Base-by-base conservation (phyloP, 2,888 invertebrate genomes). In the Meghimatium bilineatum region DNA sequence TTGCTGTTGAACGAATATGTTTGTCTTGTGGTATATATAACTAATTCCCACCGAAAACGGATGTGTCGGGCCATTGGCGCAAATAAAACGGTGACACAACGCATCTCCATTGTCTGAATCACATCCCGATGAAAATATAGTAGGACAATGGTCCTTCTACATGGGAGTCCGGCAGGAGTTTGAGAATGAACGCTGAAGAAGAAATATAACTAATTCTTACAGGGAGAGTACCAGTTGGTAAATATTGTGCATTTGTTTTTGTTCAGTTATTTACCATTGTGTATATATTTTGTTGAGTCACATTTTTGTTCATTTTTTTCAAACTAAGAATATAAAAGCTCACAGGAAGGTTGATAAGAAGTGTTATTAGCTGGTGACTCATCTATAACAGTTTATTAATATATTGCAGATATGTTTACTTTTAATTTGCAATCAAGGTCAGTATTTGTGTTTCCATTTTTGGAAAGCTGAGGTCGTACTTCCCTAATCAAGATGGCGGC, bases 401-500 rank as follows among this genome's bases (percentile, higher is more conserved):
- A 38, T 26, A 1, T 38, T 26, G 17, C 36, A 26, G 20, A 36
- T 71, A 20, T 3, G 26, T 8, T 20, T 67, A 29, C 32, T n/a
- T 71, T 29, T 71, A 49, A 67, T 44, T 52, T 63, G 32, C 72
- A 5, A 74, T 67, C 82, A 83, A 84, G 84, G 84, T 84, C 84
- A 81, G 84, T 74, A 60, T 67, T 56, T n/a, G 38, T 80, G 80
- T 80, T 71, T 85, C 86, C 86, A 86, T 86, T 86, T 86, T 86
- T 85, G 86, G 86, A 82, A 85, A 85, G 77, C 77, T 72, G 74
- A 76, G 77, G 71, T 72, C 80, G 80, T 69, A 84, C 80, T 84
- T 80, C 80, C 82, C 74, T 52, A 82, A 72, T 36, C 86, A 86
- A 86, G 79, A 86, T 86, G 86, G 86, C 86, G 86, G 75, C 77